A percentile compares a stretch with the other conserved stretches of the same genome.
phyloP scores from a whole-genome alignment of 2,888 invertebrate species.

The Eueremaeus valkanovi region DNA sequence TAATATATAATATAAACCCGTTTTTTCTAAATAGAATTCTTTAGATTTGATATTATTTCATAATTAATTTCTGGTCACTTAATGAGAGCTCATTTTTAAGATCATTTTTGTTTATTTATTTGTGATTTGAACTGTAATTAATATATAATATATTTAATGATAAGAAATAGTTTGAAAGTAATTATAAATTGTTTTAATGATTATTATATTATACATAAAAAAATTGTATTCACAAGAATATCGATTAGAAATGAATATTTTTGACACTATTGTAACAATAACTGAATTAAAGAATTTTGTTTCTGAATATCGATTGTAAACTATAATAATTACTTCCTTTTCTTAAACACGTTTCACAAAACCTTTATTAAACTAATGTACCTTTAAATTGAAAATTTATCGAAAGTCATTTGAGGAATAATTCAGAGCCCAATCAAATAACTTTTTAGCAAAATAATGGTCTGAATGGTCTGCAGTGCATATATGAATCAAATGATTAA shows the following conservation, averaged over 20 bases:
- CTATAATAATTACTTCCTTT: constrained; percentile 11
- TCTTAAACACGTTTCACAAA: not conserved
- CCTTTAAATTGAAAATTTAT: not conserved
- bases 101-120: not conserved
- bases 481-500: no score
- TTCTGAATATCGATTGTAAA: not conserved
- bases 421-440: not conserved
- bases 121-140: not conserved
- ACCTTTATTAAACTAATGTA: not conserved
- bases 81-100: not conserved
- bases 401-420: not conserved
- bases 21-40: no score
- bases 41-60: not conserved
- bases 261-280: not conserved
- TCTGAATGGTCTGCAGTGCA: not conserved
- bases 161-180: no score
- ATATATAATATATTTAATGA: not conserved
- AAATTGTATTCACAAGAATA: not conserved
- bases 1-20: no score
- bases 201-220: not conserved
- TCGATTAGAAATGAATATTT: not conserved
- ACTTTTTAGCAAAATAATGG: not conserved
- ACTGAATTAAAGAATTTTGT: not conserved
- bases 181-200: no score
- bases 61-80: not conserved